phyloP scores from a whole-genome alignment of 2,888 invertebrate genomes.

The Escarpia spicata region DNA sequence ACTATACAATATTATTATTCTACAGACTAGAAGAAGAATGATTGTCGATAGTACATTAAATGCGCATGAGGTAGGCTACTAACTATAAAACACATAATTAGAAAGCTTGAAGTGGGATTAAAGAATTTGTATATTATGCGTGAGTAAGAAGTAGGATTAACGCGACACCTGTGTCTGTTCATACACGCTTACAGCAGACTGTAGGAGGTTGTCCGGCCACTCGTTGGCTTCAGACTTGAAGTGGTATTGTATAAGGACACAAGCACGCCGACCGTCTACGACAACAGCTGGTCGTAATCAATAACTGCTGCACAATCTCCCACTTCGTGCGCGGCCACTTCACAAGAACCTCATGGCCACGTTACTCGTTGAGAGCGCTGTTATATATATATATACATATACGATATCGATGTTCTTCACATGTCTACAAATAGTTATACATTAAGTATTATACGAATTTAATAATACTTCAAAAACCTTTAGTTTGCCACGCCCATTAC shows the following conservation, averaged over 20 bases:
- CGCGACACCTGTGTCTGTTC: neutral
- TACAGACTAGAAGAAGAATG: too few relatives aligned
- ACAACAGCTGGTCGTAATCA: neutral
- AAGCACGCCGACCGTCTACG: neutral
- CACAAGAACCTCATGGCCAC: neutral
- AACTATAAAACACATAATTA: neutral
- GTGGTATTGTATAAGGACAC: constrained; percentile 5
- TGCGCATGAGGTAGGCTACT: too few relatives aligned
- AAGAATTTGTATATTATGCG: neutral
- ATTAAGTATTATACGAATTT: too few relatives aligned
- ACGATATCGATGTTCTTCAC: neutral
- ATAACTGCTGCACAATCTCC: neutral
- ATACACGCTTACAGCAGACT: neutral
- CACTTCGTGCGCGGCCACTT: neutral
- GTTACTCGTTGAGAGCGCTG: neutral
- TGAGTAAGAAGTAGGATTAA: neutral
- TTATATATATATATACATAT: neutral
- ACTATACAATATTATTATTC: too few relatives aligned
- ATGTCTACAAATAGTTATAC: neutral
- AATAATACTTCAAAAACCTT: too few relatives aligned
- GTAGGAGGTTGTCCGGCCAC: neutral
- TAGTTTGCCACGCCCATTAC: too few relatives aligned
- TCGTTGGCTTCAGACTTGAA: neutral
- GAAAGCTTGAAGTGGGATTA: neutral
- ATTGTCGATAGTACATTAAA: too few relatives aligned